Evolutionary conservation across 2,888 invertebrate species (phyloP), one percentile per base, ranked within the genome.

Genomic region (Agrochola circellaris): DNA sequence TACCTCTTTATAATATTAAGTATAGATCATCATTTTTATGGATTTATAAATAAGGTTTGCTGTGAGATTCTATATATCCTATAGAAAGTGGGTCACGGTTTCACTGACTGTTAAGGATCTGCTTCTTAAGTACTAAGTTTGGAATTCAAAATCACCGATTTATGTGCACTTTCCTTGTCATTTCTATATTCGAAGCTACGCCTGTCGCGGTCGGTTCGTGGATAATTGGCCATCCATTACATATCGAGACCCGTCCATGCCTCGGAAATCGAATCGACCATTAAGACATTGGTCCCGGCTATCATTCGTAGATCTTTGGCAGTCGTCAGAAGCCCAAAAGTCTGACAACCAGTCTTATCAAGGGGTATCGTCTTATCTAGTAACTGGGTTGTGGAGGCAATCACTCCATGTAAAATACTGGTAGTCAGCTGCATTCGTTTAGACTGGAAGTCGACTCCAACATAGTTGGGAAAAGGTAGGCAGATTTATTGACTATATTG

Each of bases 81-180:
- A 15, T 60, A 65, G 51, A 68, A 69, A 76, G 51, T 66, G 17
- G 73, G 73, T 73, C 64, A 64, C 9, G 2, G 45, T 34, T 26
- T 17, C 4, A 20, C 26, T 69, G 13, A 34, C 2, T 67, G 30
- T 60, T 13, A 78, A 79, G 42, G 51, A 61, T 30, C 77, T 34
- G 54, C 26, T 65, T 13, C 23, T 34, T 48, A 77, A n/a, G 30
- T 30, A 30, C 20, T 48, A 58, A 45, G 15, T 23, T 78, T n/a
- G 13, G 15, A 60, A 76, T 51, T 20, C 15, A n/a, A 75, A 75
- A 48, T 13, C 20, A 58, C 15, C 9, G n/a, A 58, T 48, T 26
- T 67, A 67, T 42, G 45, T 17, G 26, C 13, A 45, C 17, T 66
- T 58, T 38, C 20, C 17, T 26, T 26, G 58, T 26, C 58, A 58